Percentiles rank a stretch among this genome's conserved stretches.
Conservation (phyloP, 1,140 invertebrate species). For the Aphaenogaster rudis region DNA sequence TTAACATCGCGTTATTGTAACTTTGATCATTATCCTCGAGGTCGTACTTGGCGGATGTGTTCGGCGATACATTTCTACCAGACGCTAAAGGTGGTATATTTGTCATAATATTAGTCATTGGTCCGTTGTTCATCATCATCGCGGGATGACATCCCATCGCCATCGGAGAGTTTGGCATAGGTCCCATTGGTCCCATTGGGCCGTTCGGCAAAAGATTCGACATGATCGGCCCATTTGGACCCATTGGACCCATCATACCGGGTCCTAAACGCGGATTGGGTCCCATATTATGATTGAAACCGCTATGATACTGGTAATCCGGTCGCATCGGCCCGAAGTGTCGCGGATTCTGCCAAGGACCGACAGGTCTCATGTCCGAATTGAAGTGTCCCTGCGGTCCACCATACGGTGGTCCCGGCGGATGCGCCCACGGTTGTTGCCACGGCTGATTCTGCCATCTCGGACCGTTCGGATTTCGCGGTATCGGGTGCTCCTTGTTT, state of each 20-base stretch:
- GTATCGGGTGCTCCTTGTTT: slow-evolving; percentile 75
- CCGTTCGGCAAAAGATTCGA: slow-evolving; percentile 78
- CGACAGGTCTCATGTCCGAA: slow-evolving; percentile 81
- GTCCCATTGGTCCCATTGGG: slow-evolving; percentile 77
- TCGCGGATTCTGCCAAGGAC: slow-evolving; percentile 84
- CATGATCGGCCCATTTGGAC: slow-evolving; percentile 82
- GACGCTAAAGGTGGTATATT: slow-evolving; percentile 52
- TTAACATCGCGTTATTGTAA: slow-evolving; percentile 49
- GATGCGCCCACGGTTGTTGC: slow-evolving; percentile 84
- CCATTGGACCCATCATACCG: slow-evolving; percentile 82
- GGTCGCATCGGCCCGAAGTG: slow-evolving; percentile 83
- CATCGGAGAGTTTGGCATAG: slow-evolving; percentile 72
- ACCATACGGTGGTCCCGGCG: slow-evolving; percentile 77
- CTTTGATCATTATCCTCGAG: slow-evolving; percentile 73
- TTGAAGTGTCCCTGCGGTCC: slow-evolving; percentile 80
- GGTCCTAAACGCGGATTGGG: slow-evolving; percentile 80
- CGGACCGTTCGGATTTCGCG: slow-evolving; percentile 80
- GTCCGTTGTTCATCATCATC: slow-evolving; percentile 80
- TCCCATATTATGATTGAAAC: slow-evolving; percentile 81
- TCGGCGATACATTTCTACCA: slow-evolving; percentile 71
- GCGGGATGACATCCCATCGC: slow-evolving; percentile 71
- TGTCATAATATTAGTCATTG: slow-evolving; percentile 71
- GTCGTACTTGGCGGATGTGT: slow-evolving; percentile 69
- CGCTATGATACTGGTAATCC: slow-evolving; percentile 84
- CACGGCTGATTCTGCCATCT: slow-evolving; percentile 84